Base-by-base conservation (phyloP, 1,140 invertebrate genomes). In the Ylistrum balloti region DNA sequence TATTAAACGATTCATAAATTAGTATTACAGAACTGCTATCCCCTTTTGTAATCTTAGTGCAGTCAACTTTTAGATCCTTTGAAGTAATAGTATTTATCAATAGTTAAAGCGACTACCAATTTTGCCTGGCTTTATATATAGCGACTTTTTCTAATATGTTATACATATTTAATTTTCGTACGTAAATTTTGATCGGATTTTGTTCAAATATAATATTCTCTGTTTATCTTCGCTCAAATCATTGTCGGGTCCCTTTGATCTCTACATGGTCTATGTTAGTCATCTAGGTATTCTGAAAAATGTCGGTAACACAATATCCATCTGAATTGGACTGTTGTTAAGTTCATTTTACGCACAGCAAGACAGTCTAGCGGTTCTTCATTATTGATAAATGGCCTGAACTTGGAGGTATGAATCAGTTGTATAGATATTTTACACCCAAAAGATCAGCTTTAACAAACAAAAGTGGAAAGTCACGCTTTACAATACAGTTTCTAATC, bases 151-250 rank as follows among this genome's bases (percentile, higher is more conserved):
- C 56, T 74, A 74, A 74, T 74, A 22, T 74, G 56, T 74, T 74
- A 74, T 74, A 74, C 56, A 74, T 74, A 74, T 74, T 74, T 74
- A 74, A 74, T 74, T 74, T 74, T 74, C 56, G 56, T 74, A 74
- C 56, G 56, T 74, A 74, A 22, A 74, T 74, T 74, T 74, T 74
- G 56, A 74, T 74, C 56, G 56, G 56, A 74, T 74, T 74, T 74
- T 74, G 56, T 74, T 74, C 56, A 28, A 74, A 74, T 74, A 74
- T 74, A 74, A 74, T 28, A n/a, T 74, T 74, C 56, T 74, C 9
- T 74, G 56, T 74, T 17, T 74, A 74, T 74, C 56, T 74, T 28
- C 56, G 28, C 9, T 17, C 22, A 74, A 74, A 74, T 28, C 56
- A 74, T 28, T 74, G 56, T 74, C 56, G 56, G 56, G 2, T 74